A percentile compares a stretch with the other conserved stretches of the same genome.
These are phyloP conservation scores for Caracal caracal DNA, from an alignment of 2,113 vertebrate genomes.

Conservation along the genomic window DNA sequence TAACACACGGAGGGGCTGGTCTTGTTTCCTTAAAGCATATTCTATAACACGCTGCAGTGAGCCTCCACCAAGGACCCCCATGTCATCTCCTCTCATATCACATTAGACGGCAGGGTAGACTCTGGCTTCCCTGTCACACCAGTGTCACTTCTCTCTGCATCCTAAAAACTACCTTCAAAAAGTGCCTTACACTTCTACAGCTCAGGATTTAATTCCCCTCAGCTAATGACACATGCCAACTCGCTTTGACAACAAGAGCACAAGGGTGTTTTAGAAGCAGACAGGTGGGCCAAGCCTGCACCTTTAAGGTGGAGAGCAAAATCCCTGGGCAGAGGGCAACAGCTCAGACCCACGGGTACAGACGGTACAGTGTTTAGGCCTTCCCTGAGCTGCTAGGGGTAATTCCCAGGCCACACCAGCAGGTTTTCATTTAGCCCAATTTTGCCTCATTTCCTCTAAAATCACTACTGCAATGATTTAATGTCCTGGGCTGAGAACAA, in stretches of 20 bases:
- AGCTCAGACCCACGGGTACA: background rate
- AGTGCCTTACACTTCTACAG: background rate
- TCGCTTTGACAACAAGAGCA: background rate
- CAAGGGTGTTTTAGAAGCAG: background rate
- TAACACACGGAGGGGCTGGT: background rate
- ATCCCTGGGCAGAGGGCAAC: background rate
- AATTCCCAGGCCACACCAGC: slow-evolving; percentile 40
- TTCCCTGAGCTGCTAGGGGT: background rate
- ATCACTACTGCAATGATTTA: slow-evolving; percentile 78
- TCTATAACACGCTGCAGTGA: background rate
- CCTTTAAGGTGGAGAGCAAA: background rate
- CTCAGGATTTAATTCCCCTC: background rate
- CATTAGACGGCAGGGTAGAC: background rate
- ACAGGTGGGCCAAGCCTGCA: background rate
- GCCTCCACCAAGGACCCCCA: background rate
- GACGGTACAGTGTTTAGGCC: background rate
- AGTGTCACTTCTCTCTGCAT: background rate
- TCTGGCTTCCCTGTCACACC: background rate
- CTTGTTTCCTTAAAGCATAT: background rate
- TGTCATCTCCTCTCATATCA: background rate
- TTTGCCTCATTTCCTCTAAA: slow-evolving; percentile 79
- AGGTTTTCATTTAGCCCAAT: slow-evolving; percentile 73
- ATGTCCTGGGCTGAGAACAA: slow-evolving; percentile 54
- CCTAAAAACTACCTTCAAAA: background rate
- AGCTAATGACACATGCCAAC: background rate